Percentiles rank a stretch among this genome's conserved stretches.
Conservation (phyloP, 2,113 vertebrate genomes). For the Myrmecophaga tridactyla region DNA sequence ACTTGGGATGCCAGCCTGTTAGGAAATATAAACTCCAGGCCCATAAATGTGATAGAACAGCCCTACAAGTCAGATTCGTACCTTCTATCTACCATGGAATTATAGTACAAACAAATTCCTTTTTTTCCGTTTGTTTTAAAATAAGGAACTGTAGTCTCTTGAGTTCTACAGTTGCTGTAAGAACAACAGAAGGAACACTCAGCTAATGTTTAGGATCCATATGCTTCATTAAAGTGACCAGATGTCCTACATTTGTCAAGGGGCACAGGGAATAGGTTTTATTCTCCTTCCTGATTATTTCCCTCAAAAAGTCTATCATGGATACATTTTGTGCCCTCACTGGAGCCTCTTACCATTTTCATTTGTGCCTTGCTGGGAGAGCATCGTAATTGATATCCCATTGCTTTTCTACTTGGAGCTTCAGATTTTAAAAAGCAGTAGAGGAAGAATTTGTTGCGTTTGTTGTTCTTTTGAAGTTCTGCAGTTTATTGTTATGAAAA, state of each 20-base stretch:
- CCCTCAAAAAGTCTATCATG: background rate
- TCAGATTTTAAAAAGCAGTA: background rate
- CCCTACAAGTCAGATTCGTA: background rate
- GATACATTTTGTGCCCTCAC: background rate
- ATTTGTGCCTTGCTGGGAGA: background rate
- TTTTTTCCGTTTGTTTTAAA: constrained; percentile 47
- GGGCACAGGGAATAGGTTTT: background rate
- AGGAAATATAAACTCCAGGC: constrained; percentile 33
- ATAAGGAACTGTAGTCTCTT: constrained; percentile 4
- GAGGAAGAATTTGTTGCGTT: background rate
- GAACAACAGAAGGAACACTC: constrained; percentile 63
- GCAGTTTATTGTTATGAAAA: background rate
- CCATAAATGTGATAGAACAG: background rate
- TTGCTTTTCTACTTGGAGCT: background rate
- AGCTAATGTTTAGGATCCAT: constrained; percentile 56
- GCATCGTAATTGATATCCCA: background rate
- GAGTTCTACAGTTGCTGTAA: constrained; percentile 52
- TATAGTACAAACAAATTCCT: background rate
- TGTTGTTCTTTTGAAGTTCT: background rate
- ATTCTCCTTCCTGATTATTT: background rate
- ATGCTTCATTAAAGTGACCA: constrained; percentile 66
- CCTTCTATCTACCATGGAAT: background rate
- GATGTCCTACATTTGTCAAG: constrained; percentile 58
- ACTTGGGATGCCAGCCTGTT: background rate
- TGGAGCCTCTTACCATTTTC: background rate